Conservation (phyloP, 1,140 invertebrate genomes). For the Matsumurasca onukii region DNA sequence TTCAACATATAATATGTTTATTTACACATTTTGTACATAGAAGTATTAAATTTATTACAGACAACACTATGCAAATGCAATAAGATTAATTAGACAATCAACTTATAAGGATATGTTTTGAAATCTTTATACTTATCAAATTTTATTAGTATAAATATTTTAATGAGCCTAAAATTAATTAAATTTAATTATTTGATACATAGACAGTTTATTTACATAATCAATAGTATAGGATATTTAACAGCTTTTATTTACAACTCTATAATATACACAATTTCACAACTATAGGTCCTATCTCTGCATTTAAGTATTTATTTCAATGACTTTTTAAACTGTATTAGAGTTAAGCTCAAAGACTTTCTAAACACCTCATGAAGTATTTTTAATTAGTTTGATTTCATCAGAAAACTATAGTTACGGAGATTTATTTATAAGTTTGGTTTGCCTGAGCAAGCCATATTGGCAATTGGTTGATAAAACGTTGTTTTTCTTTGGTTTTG, state of each 20-base stretch:
- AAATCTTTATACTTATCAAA: neutral
- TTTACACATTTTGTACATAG: conserved; percentile 14
- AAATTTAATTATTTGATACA: neutral
- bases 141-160: neutral
- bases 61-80: too few species aligned
- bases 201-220: neutral
- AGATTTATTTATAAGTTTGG: neutral
- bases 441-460: neutral
- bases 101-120: neutral
- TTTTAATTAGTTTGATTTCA: neutral
- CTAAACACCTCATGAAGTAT: neutral
- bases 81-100: neutral
- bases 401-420: neutral
- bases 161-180: neutral
- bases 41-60: too few species aligned
- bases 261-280: neutral
- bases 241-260: neutral
- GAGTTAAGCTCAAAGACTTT: neutral
- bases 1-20: conserved; percentile 17
- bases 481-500: neutral
- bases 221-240: neutral
- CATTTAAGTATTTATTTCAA: neutral
- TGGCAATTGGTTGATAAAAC: neutral
- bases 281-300: neutral
- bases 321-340: neutral